phyloP scores from a whole-genome alignment of 2,888 invertebrate genomes.

The Zonitis immaculata region DNA sequence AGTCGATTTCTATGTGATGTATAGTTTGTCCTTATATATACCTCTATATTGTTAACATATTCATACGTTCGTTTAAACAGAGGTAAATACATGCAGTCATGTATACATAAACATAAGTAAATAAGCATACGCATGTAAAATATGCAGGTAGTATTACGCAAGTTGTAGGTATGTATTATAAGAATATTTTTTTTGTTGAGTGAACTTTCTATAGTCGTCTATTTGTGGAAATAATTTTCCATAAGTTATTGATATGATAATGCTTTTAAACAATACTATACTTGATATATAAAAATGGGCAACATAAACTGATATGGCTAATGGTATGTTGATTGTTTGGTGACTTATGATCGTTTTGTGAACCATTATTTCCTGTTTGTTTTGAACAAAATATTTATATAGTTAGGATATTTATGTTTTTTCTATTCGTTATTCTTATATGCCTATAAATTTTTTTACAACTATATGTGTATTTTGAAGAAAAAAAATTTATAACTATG shows the following conservation, averaged over 20 bases:
- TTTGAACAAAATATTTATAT: neutral
- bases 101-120: neutral
- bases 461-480: neutral
- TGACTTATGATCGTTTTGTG: neutral
- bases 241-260: neutral
- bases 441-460: neutral
- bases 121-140: neutral
- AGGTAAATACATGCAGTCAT: neutral
- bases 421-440: neutral
- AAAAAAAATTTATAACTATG: slow-evolving; percentile 2
- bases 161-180: neutral
- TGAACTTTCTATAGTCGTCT: neutral
- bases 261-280: neutral
- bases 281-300: neutral
- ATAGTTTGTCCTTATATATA: neutral
- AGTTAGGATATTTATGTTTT: neutral
- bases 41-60: neutral
- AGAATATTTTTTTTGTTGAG: neutral
- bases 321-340: neutral
- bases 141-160: neutral
- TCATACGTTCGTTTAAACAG: neutral
- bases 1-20: neutral
- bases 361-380: neutral
- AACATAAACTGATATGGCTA: neutral
- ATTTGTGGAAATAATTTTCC: neutral